phyloP scores from a whole-genome alignment of 1,140 invertebrate genomes.

The Mya arenaria region DNA sequence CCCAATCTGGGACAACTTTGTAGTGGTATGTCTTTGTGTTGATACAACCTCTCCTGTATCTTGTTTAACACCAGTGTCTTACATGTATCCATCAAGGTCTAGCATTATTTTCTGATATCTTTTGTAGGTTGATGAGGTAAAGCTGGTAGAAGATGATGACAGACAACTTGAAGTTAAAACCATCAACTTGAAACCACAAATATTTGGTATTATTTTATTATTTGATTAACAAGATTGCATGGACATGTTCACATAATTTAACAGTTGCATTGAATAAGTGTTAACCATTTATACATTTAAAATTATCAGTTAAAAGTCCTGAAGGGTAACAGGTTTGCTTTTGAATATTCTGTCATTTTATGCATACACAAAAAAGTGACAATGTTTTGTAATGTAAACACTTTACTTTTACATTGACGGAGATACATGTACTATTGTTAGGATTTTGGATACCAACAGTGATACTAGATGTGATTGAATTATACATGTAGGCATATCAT shows the following conservation, averaged over 20 bases:
- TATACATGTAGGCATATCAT: too few species aligned
- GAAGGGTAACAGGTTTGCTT: neutral
- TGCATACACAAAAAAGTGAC: neutral
- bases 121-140: slow-evolving; percentile 41
- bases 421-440: too few species aligned
- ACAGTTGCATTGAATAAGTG: neutral
- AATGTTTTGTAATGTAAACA: neutral
- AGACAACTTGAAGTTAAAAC: slow-evolving; percentile 49
- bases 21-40: neutral
- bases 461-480: too few species aligned
- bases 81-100: neutral
- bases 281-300: neutral
- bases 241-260: neutral
- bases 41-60: neutral
- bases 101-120: neutral
- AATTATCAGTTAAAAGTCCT: neutral
- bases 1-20: neutral
- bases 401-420: too few species aligned
- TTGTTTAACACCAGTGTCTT: neutral
- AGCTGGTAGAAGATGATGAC: slow-evolving; percentile 25
- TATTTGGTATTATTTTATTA: slow-evolving; percentile 44
- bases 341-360: neutral
- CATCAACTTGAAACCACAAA: slow-evolving; percentile 55
- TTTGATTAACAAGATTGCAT: neutral
- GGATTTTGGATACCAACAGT: too few species aligned